These are phyloP conservation scores for Cathartes aura DNA, from an alignment of 2,113 vertebrate genomes.

Conservation along the genomic window DNA sequence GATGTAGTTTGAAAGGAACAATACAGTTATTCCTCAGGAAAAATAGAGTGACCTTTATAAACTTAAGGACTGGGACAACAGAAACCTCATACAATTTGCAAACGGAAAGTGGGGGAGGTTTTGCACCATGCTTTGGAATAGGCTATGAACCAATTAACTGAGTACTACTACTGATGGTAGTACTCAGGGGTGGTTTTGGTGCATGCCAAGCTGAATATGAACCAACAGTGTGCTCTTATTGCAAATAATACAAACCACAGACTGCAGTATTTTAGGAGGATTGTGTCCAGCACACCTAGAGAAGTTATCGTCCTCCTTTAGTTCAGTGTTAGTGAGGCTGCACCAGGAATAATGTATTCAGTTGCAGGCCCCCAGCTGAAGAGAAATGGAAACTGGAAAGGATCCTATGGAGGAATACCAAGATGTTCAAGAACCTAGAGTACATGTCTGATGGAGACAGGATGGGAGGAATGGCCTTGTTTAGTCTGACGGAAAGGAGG, in stretches of 20 bases:
- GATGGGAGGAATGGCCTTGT: background rate
- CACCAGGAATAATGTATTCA: background rate
- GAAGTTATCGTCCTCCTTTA: background rate
- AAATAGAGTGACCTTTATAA: background rate
- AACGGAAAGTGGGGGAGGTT: background rate
- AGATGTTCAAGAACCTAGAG: background rate
- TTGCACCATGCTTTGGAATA: background rate
- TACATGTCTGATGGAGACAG: background rate
- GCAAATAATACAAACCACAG: background rate
- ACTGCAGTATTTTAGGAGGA: rapidly evolving
- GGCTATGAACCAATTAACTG: background rate
- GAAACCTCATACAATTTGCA: background rate
- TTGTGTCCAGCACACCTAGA: background rate
- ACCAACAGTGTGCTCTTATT: background rate
- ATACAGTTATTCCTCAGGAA: background rate
- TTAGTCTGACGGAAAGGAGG: background rate
- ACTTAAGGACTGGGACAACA: background rate
- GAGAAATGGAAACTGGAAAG: background rate
- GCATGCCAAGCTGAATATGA: background rate
- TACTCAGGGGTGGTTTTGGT: background rate
- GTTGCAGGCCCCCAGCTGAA: background rate
- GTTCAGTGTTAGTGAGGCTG: background rate
- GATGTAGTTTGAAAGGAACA: background rate
- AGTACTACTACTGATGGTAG: background rate
- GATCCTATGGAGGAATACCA: rapidly evolving